Evolutionary conservation across 2,797 vertebrate genomes (phyloP).

Genomic region (Sebastes diploproa): DNA sequence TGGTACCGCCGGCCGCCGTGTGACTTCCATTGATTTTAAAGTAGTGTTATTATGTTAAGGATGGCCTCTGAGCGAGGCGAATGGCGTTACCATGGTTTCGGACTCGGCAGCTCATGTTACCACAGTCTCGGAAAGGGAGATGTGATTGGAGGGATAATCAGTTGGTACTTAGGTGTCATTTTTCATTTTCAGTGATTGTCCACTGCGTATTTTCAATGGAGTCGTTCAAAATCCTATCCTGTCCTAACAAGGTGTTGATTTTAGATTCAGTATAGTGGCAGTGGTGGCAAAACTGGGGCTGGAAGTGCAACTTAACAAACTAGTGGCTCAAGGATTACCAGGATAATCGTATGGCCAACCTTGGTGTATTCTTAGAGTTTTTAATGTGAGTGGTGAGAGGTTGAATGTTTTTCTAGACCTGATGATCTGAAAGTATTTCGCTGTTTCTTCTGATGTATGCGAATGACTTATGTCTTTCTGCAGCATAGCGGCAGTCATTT

Average conservation of each 20-base stretch:
- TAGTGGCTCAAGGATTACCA: conserved; percentile 15
- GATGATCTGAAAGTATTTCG: conserved; percentile 3
- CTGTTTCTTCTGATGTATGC: background rate
- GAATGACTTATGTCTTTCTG: background rate
- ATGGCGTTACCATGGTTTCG: too few relatives aligned
- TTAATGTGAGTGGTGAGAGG: conserved; percentile 24
- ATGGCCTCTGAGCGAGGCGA: too few relatives aligned
- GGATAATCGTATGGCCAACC: conserved; percentile 6
- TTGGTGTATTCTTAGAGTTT: conserved; percentile 43
- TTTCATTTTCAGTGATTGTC: background rate
- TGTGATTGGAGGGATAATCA: too few relatives aligned
- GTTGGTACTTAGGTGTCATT: background rate
- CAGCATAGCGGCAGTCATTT: background rate
- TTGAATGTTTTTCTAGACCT: conserved; percentile 35
- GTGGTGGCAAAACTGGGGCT: background rate
- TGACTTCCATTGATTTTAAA: too few relatives aligned
- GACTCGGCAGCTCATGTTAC: too few relatives aligned
- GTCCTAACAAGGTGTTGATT: background rate
- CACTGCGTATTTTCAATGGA: background rate
- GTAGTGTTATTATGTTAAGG: too few relatives aligned
- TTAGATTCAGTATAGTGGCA: background rate
- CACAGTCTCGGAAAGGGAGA: too few relatives aligned
- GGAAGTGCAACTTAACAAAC: background rate
- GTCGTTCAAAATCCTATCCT: background rate
- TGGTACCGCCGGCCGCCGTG: accelerated